Base-by-base conservation (phyloP, 37 sponge, comb jelly and placozoan species). In the Crambe crambe region DNA sequence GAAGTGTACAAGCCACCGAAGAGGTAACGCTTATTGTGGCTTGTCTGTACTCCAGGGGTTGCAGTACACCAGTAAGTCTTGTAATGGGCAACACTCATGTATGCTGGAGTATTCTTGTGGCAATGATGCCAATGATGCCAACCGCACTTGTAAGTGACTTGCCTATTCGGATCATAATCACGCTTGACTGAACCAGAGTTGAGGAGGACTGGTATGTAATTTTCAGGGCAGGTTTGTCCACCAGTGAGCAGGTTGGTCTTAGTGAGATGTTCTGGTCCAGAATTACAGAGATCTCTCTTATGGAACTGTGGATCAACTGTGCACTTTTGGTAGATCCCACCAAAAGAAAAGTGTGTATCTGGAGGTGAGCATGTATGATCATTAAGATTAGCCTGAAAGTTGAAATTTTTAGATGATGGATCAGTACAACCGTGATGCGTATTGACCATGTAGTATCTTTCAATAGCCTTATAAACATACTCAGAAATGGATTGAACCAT, bases 1-100 rank as follows among this genome's bases (percentile, higher is more conserved):
- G 88, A 38, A 0, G 88, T 87, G 75, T 64, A 92, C 37, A 80
- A 62, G 36, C 92, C 92, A 35, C 92, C 92, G 58, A 92, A 92
- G 10, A 92, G 84, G 58, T 67, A 92, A 2, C 92, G 88, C 25
- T 30, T 63, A 42, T 76, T 42, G 3, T 23, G 31, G 0, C 0
- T 41, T 1, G 68, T 72, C 3, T 51, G 34, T 0, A 63, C 75
- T 8, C 34, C 30, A 1, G 42, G 39, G 1, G 31, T 25, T 15
- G 82, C 80, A 3, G 54, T 84, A 72, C 89, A 89, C 89, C 89
- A 89, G 70, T 83, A 89, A 0, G 84, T 64, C 20, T 78, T 36
- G 44, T 83, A 89, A 4, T 40, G 66, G 22, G 79, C 74, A 56
- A 31, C 42, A 23, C 74, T 79, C 8, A n/a, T 18, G 56, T 54